Conservation (phyloP, 1,140 invertebrate species). For the Dreissena rostriformis region DNA sequence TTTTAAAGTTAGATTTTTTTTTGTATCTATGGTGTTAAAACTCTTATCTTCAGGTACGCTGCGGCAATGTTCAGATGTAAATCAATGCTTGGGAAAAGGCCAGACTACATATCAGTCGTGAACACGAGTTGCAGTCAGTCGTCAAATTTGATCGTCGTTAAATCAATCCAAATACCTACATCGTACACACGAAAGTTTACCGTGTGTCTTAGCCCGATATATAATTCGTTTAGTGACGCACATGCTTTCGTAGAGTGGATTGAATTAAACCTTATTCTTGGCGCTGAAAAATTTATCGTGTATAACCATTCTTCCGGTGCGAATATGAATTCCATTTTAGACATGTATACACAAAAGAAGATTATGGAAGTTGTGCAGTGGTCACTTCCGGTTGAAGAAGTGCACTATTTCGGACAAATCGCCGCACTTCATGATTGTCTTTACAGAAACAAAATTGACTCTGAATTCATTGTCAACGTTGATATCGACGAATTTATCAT, state of each 20-base stretch:
- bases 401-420: conserved; percentile 67
- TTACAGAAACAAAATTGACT: conserved; percentile 8
- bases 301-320: conserved; percentile 94
- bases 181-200: conserved; percentile 83
- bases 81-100: background rate
- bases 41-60: conserved; percentile 54
- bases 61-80: conserved; percentile 45
- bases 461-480: conserved; percentile 43
- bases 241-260: conserved; percentile 94
- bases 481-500: conserved; percentile 50
- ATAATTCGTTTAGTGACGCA: conserved; percentile 92
- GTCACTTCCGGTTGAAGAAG: conserved; percentile 85
- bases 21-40: too few relatives aligned
- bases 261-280: conserved; percentile 93
- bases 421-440: conserved; percentile 44
- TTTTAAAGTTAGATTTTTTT: background rate
- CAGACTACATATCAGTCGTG: conserved; percentile 57
- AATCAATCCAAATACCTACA: background rate
- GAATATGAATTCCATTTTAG: conserved; percentile 87
- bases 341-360: conserved; percentile 85
- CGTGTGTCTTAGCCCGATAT: conserved; percentile 96
- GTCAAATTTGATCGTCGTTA: background rate
- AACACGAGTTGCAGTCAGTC: conserved; percentile 13
- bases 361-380: conserved; percentile 92
- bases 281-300: conserved; percentile 94